Evolutionary conservation across 2,888 invertebrate species (phyloP).

Genomic region (Branchipolynoe longqiensis): DNA sequence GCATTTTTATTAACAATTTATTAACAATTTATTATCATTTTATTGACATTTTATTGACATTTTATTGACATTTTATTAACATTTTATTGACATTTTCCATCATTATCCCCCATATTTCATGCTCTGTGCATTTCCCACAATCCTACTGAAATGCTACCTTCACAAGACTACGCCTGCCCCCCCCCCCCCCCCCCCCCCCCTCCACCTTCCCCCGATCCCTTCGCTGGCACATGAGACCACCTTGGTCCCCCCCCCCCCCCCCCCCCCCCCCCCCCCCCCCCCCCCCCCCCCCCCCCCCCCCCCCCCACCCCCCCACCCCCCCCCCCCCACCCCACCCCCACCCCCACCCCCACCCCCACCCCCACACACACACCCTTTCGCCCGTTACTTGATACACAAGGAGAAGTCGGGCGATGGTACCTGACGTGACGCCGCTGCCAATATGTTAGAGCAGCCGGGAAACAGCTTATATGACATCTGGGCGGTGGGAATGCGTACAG

Average conservation of each 20-base stretch:
- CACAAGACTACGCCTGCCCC: background rate
- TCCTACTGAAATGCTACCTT: background rate
- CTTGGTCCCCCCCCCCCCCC: background rate
- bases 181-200: background rate
- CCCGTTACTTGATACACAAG: background rate
- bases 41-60: too few species aligned
- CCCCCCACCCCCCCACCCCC: background rate
- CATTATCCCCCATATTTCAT: too few species aligned
- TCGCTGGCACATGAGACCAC: background rate
- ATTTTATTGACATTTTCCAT: too few species aligned
- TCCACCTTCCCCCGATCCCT: background rate
- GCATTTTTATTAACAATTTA: too few species aligned
- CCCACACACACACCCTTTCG: background rate
- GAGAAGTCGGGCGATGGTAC: background rate
- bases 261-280: background rate
- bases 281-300: background rate
- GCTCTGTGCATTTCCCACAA: background rate
- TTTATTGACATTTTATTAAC: too few species aligned
- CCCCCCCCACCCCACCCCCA: background rate
- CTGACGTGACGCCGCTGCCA: background rate
- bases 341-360: background rate
- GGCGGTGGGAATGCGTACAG: constrained; percentile 2
- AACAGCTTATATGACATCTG: constrained; percentile 15
- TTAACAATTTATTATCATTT: too few species aligned
- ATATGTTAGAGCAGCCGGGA: background rate